Conservation (phyloP, 1,140 invertebrate genomes). For the Belonocnema kinseyi region DNA sequence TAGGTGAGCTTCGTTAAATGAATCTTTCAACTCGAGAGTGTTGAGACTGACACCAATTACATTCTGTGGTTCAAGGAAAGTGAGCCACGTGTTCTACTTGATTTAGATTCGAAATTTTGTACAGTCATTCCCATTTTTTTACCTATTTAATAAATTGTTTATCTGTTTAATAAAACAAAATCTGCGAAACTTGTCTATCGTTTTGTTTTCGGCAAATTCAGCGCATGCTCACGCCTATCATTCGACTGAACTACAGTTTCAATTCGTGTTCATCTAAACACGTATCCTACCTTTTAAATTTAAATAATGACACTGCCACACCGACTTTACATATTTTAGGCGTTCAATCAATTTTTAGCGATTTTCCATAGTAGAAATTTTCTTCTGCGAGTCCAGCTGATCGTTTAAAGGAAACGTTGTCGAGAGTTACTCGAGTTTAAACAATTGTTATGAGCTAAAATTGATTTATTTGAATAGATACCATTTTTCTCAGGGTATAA, state of each 20-base stretch:
- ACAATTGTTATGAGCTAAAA: neutral
- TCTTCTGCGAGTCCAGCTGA: conserved; percentile 14
- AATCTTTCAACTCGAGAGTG: conserved; percentile 63
- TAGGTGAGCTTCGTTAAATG: conserved; percentile 42
- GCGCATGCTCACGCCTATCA: conserved; percentile 36
- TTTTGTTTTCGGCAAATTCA: neutral
- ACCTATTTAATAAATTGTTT: neutral
- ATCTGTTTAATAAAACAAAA: neutral
- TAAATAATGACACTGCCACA: conserved; percentile 5
- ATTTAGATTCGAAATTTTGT: neutral
- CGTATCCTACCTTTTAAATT: conserved; percentile 32
- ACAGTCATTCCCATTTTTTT: neutral
- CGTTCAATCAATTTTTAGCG: conserved; percentile 16
- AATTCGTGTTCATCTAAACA: conserved; percentile 51
- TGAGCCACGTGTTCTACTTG: neutral
- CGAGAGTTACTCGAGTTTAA: neutral
- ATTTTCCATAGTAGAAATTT: conserved; percentile 24
- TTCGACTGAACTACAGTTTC: conserved; percentile 47
- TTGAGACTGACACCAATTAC: conserved; percentile 58
- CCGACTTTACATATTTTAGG: neutral
- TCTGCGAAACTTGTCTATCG: neutral
- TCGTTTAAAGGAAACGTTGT: conserved; percentile 3
- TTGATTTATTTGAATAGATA: neutral
- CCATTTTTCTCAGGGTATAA: neutral
- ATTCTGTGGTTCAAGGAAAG: conserved; percentile 46